Evolutionary conservation across 2,888 invertebrate genomes (phyloP).

Genomic region (Mythimna loreyi): DNA sequence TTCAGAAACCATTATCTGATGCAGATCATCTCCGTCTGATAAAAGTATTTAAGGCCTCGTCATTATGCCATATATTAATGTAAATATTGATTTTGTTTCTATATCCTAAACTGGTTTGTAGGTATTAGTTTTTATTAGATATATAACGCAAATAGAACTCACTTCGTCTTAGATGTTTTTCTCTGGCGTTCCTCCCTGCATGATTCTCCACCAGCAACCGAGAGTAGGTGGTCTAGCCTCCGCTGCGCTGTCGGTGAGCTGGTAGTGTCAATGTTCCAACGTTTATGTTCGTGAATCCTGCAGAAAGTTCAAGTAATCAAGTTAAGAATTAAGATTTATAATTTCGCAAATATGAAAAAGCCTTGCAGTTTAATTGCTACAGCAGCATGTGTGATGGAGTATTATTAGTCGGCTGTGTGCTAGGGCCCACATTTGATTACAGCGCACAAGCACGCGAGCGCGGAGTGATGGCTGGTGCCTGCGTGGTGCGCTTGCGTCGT

Average conservation of each 20-base stretch:
- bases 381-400: not conserved
- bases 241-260: not conserved
- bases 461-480: conserved; percentile 31
- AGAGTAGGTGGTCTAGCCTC: not conserved
- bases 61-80: not conserved
- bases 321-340: not conserved
- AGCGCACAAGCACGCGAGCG: conserved; percentile 51
- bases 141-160: not conserved
- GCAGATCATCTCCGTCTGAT: conserved; percentile 1
- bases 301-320: not conserved
- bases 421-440: conserved; percentile 50
- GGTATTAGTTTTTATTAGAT: not conserved
- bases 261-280: not conserved
- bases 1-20: not conserved
- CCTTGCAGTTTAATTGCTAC: not conserved
- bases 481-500: conserved; percentile 51
- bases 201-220: not conserved
- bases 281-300: not conserved
- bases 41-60: conserved; percentile 5
- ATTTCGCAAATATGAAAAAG: not conserved
- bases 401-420: too few species aligned
- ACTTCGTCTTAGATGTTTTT: not conserved
- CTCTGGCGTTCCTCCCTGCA: not conserved
- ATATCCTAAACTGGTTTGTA: too few species aligned
- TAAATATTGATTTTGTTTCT: not conserved